Percentiles rank a stretch among this genome's conserved stretches.
Evolutionary conservation across 2,797 vertebrate species (phyloP).

Genomic region (Hipposideros larvatus): DNA sequence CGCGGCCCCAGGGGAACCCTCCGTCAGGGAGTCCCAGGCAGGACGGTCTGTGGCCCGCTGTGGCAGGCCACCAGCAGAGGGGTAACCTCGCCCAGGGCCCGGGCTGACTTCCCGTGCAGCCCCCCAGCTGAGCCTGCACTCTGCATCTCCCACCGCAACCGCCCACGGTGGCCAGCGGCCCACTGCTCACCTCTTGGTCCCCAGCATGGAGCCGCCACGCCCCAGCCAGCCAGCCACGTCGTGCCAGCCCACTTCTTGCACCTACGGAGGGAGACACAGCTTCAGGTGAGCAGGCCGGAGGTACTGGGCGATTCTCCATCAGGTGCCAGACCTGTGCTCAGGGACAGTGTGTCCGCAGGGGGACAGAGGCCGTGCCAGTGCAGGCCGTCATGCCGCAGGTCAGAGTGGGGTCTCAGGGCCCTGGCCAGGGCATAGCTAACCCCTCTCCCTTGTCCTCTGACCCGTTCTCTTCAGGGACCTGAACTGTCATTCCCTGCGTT

Average conservation of each 20-base stretch:
- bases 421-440: background rate
- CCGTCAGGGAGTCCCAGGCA: background rate
- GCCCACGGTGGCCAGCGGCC: accelerated
- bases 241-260: constrained; percentile 94
- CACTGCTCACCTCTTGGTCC: constrained; percentile 94
- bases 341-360: accelerated
- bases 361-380: background rate
- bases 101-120: background rate
- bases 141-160: accelerated
- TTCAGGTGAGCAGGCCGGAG: background rate
- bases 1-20: too few relatives aligned
- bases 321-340: background rate
- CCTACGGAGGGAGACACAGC: constrained; percentile 78
- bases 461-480: accelerated
- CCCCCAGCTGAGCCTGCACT: too few relatives aligned
- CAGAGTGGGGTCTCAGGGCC: background rate
- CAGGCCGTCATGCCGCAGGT: accelerated
- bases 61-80: background rate
- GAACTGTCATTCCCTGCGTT: accelerated
- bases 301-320: background rate
- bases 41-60: background rate
- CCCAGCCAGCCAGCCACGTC: constrained; percentile 97
- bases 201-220: constrained; percentile 95
- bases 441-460: too few relatives aligned
- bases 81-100: accelerated